Conservation (phyloP, 1,140 invertebrate genomes). For the Eriocheir sinensis region DNA sequence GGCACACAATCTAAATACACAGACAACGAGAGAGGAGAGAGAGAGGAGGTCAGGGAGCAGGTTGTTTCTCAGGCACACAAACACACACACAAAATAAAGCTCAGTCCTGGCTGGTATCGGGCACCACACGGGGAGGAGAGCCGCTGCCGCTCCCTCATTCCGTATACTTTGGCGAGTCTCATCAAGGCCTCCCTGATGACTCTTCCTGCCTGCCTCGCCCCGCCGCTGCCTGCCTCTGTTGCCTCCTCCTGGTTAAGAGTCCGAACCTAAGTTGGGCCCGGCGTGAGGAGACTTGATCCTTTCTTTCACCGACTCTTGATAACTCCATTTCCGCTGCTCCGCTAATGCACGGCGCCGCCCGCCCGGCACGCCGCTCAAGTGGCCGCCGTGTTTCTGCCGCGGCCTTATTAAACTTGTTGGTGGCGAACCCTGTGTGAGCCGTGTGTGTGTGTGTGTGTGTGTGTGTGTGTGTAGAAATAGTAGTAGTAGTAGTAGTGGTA, state of each 20-base stretch:
- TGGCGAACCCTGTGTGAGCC: no score
- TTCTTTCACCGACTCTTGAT: not conserved
- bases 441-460: no score
- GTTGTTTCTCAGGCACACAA: not conserved
- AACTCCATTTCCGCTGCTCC: not conserved
- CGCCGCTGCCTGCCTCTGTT: not conserved
- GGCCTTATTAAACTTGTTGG: no score
- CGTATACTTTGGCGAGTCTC: constrained; percentile 5
- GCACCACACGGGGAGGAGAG: not conserved
- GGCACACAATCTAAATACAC: no score
- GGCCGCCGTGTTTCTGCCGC: no score
- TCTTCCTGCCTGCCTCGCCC: not conserved
- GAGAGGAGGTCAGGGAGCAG: not conserved
- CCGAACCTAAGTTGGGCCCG: not conserved
- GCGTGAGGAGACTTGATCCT: constrained; percentile 2
- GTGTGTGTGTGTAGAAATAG: no score
- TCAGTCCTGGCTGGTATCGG: not conserved
- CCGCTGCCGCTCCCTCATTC: not conserved
- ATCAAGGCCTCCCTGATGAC: constrained; percentile 8
- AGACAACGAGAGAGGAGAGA: no score
- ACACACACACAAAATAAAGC: not conserved
- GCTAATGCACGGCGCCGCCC: not conserved
- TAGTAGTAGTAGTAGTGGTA: no score
- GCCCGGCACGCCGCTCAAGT: not conserved
- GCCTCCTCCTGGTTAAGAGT: not conserved